Conservation (phyloP, 1,140 invertebrate genomes). For the Bombus haemorrhoidalis region DNA sequence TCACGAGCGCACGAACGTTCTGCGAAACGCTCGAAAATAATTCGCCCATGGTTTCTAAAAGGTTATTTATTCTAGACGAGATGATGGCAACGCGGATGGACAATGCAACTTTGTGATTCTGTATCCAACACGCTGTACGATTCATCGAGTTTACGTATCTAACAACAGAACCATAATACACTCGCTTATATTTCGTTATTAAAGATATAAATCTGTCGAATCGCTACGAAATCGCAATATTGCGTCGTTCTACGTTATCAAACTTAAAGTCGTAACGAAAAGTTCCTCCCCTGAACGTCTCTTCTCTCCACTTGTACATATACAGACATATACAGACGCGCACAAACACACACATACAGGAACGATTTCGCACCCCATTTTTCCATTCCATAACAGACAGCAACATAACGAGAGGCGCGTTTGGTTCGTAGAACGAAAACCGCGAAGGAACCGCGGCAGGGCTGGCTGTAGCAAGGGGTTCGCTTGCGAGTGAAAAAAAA, state of each 20-base stretch:
- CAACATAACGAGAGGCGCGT: not conserved
- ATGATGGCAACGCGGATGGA: too few relatives aligned
- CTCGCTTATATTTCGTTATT: not conserved
- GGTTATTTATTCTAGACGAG: too few relatives aligned
- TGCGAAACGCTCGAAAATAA: not conserved
- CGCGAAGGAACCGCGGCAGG: conserved; percentile 40
- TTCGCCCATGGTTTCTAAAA: not conserved
- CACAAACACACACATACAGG: not conserved
- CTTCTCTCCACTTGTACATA: not conserved
- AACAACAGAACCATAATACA: not conserved
- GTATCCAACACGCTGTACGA: not conserved
- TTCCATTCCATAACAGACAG: not conserved
- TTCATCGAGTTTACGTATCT: not conserved
- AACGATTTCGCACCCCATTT: conserved; percentile 4
- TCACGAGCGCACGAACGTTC: too few relatives aligned
- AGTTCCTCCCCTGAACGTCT: not conserved
- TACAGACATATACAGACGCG: fast-evolving
- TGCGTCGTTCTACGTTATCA: not conserved
- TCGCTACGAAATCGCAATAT: not conserved
- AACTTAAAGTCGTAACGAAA: not conserved
- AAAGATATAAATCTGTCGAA: not conserved
- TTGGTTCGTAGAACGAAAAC: conserved; percentile 25
- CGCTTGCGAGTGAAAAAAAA: conserved; percentile 12
- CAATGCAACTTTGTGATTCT: not conserved
- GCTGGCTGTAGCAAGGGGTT: conserved; percentile 24